Evolutionary conservation across 2,797 vertebrate species (phyloP).

Genomic region (Dromococcyx pavoninus): DNA sequence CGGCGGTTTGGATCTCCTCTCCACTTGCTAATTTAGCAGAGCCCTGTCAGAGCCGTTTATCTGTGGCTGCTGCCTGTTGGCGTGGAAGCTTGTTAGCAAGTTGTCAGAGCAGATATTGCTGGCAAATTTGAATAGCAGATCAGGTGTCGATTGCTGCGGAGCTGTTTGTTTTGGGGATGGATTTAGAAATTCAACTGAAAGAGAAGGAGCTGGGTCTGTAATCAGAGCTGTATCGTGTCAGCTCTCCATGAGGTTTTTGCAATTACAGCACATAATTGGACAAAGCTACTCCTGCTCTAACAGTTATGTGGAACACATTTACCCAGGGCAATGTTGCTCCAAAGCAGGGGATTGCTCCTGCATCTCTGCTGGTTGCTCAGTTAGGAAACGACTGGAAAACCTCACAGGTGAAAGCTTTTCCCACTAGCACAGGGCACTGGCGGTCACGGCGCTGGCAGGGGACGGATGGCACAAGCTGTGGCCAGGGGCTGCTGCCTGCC

Average conservation of each 20-base stretch:
- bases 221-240: background rate
- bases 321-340: accelerated
- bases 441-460: background rate
- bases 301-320: accelerated
- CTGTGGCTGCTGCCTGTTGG: background rate
- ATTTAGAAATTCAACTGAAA: background rate
- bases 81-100: background rate
- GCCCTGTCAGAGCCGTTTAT: background rate
- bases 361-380: background rate
- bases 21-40: background rate
- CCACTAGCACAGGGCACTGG: accelerated
- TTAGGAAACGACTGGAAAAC: accelerated
- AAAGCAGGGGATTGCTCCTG: accelerated
- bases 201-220: background rate
- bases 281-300: background rate
- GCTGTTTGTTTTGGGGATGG: background rate
- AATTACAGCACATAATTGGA: background rate
- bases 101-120: background rate
- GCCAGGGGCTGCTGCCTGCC: too few species aligned
- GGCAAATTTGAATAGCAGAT: background rate
- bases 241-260: background rate
- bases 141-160: background rate
- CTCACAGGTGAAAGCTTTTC: accelerated
- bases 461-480: accelerated
- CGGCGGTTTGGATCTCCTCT: background rate